Conservation (phyloP, 1,140 invertebrate species). For the Eubasilissa regina region DNA sequence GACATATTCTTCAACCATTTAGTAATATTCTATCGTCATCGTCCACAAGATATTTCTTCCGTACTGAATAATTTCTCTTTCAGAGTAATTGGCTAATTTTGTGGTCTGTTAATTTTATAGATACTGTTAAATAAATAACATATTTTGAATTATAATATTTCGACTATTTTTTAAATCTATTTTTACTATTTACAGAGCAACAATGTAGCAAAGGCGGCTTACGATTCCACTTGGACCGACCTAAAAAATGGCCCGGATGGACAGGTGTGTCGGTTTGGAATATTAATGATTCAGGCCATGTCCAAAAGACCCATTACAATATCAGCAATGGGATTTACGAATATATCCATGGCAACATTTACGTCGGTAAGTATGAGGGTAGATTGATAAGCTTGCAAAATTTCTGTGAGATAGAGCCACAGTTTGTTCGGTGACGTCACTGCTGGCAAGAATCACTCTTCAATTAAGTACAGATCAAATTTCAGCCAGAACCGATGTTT, state of each 20-base stretch:
- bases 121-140: too few species aligned
- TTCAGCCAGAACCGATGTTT: background rate
- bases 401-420: background rate
- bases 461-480: too few species aligned
- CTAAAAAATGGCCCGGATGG: background rate
- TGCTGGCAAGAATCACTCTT: too few species aligned
- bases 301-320: constrained; percentile 37
- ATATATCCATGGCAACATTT: constrained; percentile 53
- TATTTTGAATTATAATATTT: too few species aligned
- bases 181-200: constrained; percentile 33
- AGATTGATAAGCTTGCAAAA: background rate
- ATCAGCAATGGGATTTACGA: constrained; percentile 51
- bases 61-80: too few species aligned
- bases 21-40: too few species aligned
- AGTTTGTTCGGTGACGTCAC: background rate
- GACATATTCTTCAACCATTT: too few species aligned
- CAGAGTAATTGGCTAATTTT: too few species aligned
- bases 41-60: too few species aligned
- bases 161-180: too few species aligned
- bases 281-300: constrained; percentile 50
- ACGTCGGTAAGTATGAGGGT: constrained; percentile 44
- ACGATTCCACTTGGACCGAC: constrained; percentile 44
- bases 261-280: constrained; percentile 17
- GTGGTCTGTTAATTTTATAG: too few species aligned
- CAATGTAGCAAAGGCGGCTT: constrained; percentile 43